Percentiles rank a stretch among this genome's conserved stretches.
These are phyloP conservation scores for Coleophora flavipennella DNA, from an alignment of 2,888 invertebrate species.

Conservation along the genomic window DNA sequence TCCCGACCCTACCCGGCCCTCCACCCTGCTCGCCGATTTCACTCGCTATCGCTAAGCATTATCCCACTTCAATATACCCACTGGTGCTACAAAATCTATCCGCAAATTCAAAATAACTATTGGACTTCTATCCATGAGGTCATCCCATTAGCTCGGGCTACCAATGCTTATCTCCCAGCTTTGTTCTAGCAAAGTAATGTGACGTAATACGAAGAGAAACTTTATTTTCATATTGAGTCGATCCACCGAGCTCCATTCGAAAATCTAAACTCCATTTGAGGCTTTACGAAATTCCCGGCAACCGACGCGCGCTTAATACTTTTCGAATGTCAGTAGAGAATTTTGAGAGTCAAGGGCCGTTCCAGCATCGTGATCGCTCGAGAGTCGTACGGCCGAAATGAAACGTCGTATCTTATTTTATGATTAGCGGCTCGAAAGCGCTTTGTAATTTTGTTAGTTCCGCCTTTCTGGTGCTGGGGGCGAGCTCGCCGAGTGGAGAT, in stretches of 20 bases:
- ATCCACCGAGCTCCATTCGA: conserved; percentile 23
- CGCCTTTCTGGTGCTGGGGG: conserved; percentile 74
- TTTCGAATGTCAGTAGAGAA: conserved; percentile 60
- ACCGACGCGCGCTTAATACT: conserved; percentile 54
- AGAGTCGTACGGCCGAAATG: conserved; percentile 71
- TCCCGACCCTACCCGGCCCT: background rate
- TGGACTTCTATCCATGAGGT: too few relatives aligned
- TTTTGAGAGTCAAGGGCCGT: conserved; percentile 72
- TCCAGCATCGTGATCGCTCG: conserved; percentile 68
- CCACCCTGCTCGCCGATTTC: too few relatives aligned
- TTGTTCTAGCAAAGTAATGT: conserved; percentile 4
- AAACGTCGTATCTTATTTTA: conserved; percentile 74
- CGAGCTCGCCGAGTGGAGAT: conserved; percentile 68
- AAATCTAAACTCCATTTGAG: conserved; percentile 45
- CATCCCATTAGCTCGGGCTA: background rate
- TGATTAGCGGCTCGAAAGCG: conserved; percentile 74
- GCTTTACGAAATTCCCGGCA: conserved; percentile 42
- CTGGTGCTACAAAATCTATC: too few relatives aligned
- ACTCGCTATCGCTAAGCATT: too few relatives aligned
- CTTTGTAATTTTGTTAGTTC: conserved; percentile 74
- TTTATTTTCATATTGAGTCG: conserved; percentile 14
- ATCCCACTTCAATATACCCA: too few relatives aligned
- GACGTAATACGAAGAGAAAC: conserved; percentile 5
- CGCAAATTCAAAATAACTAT: too few relatives aligned
- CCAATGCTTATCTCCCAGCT: background rate